Evolutionary conservation across 2,888 invertebrate species (phyloP), one percentile per base, ranked within the genome.

Genomic region (Seira sanloemensis): DNA sequence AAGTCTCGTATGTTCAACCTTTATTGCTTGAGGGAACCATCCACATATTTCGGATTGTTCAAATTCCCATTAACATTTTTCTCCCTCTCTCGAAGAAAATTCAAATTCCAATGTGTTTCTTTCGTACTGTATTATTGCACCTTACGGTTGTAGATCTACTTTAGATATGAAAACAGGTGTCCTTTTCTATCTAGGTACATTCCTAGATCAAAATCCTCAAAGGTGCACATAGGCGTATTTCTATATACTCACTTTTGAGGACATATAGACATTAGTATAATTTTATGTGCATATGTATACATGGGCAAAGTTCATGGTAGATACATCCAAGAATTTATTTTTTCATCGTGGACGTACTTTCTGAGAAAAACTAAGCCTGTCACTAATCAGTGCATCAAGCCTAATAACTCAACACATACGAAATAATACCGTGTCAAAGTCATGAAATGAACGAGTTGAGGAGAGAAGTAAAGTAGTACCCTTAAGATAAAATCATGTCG

Each of bases 21-120:
- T 65, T 76, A 67, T 78, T 66, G 78, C 78, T 79, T 50, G 66
- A 73, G 78, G 78, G 78, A 79, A 58, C 26, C 62, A 75, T 80
- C 80, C 80, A 80, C 80, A 80, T 80, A 80, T 67, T 80, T 80
- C 80, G 80, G 74, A 80, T 80, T 80, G 74, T 80, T 80, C 74
- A 74, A 75, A 80, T 80, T 80, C 80, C 80, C 62, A 74, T 80
- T 74, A 68, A 80, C 68, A 58, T 75, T 74, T 73, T 23, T 79
- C n/a, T n/a, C n/a, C n/a, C n/a, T 78, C 54, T 78, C 54, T 78
- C 25, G 50, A 50, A n/a, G n/a, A n/a, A n/a, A 68, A 67, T 26
- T 79, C 74, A 66, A 66, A 76, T 67, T 76, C 67, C 67, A 76
- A 76, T 74, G 74, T 62, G 74, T 27, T 65, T 74, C 66, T 65